phyloP scores from a whole-genome alignment of 2,888 invertebrate species.

The Diadromus collaris region DNA sequence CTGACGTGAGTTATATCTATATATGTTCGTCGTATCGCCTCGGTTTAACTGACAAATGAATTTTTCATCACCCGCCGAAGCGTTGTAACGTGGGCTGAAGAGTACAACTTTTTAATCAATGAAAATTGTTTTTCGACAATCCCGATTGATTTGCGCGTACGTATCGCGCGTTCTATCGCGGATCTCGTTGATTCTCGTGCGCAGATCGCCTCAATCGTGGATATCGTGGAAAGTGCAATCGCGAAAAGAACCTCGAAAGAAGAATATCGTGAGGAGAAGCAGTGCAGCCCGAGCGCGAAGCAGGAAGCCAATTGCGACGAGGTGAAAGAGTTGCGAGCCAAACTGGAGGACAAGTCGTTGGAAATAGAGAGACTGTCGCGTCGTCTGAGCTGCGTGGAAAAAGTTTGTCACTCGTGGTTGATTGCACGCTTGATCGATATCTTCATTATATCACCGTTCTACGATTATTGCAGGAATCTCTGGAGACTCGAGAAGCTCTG shows the following conservation, averaged over 20 bases:
- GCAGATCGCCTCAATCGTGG: conserved; percentile 71
- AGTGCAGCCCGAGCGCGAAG: conserved; percentile 55
- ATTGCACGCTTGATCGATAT: neutral
- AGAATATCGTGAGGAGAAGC: conserved; percentile 62
- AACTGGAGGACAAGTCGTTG: conserved; percentile 69
- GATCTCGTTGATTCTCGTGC: conserved; percentile 41
- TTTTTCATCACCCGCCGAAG: neutral
- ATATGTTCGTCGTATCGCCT: conserved; percentile 3
- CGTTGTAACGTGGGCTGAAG: neutral
- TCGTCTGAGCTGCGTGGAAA: conserved; percentile 66
- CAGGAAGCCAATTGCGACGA: conserved; percentile 63
- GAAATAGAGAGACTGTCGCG: conserved; percentile 65
- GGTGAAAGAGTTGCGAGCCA: conserved; percentile 63
- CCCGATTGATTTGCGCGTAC: conserved; percentile 6
- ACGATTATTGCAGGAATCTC: conserved; percentile 77
- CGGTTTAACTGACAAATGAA: neutral
- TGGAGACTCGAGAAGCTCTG: conserved; percentile 82
- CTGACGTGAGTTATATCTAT: conserved; percentile 67
- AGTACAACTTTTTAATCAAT: neutral
- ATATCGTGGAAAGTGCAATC: conserved; percentile 70
- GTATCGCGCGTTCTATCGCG: conserved; percentile 40
- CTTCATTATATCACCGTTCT: conserved; percentile 2
- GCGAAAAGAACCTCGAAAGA: conserved; percentile 66
- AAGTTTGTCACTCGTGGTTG: conserved; percentile 69
- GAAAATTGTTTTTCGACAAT: neutral